These are phyloP conservation scores for Linnaemya tessellans DNA, from an alignment of 2,888 invertebrate species.

Conservation along the genomic window DNA sequence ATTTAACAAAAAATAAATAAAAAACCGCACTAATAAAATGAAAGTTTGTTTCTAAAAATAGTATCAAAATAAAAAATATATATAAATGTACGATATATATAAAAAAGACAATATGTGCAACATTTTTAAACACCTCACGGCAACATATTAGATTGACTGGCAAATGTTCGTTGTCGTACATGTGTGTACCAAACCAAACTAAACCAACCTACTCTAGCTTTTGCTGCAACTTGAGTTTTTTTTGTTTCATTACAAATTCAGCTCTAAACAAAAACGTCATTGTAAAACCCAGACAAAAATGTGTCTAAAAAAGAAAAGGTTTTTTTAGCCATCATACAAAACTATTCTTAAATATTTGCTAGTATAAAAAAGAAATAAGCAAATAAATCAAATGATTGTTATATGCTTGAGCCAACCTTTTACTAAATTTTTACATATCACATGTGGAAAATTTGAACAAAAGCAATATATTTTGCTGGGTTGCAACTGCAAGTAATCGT, in stretches of 20 bases:
- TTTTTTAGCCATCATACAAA: background rate
- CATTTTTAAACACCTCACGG: slow-evolving; percentile 61
- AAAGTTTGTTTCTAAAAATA: slow-evolving; percentile 71
- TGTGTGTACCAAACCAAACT: slow-evolving; percentile 16
- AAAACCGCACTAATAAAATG: slow-evolving; percentile 67
- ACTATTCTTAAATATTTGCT: background rate
- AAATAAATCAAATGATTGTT: background rate
- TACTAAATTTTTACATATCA: background rate
- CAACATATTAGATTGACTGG: slow-evolving; percentile 61
- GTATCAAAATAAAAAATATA: slow-evolving; percentile 53
- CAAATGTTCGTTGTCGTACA: slow-evolving; percentile 8
- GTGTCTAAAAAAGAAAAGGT: background rate
- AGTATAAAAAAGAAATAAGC: background rate
- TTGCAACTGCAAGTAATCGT: slow-evolving; percentile 15
- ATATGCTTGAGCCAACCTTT: background rate
- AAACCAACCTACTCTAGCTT: slow-evolving; percentile 38
- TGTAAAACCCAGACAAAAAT: slow-evolving; percentile 21
- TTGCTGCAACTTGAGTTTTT: slow-evolving; percentile 17
- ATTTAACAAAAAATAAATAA: slow-evolving; percentile 11
- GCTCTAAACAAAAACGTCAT: slow-evolving; percentile 15
- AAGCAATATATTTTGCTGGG: slow-evolving; percentile 28
- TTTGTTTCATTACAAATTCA: slow-evolving; percentile 5
- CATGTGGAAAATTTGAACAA: background rate
- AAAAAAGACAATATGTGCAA: slow-evolving; percentile 51
- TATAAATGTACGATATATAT: background rate